phyloP scores from a whole-genome alignment of 2,113 vertebrate genomes.

The Machaerirhynchus nigripectus region DNA sequence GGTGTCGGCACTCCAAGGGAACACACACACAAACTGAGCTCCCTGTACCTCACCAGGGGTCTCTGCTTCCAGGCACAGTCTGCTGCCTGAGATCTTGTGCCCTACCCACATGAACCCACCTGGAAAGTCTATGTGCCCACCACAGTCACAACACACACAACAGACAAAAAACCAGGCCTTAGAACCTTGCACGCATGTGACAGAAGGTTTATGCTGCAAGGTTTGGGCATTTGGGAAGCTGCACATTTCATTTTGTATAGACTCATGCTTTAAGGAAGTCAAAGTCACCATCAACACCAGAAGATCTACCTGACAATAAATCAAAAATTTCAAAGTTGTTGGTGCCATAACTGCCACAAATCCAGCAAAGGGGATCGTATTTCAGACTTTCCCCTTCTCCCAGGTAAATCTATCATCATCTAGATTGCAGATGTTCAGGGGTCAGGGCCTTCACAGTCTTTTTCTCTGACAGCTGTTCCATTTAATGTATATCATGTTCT shows the following conservation, averaged over 20 bases:
- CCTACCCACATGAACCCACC: fast-evolving
- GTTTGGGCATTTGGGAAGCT: background rate
- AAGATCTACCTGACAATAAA: background rate
- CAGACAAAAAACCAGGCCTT: background rate
- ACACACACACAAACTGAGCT: fast-evolving
- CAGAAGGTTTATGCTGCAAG: background rate
- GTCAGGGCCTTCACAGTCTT: background rate
- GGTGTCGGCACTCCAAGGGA: background rate
- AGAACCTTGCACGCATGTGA: fast-evolving
- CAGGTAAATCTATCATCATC: background rate
- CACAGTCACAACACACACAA: fast-evolving
- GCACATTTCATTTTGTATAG: fast-evolving
- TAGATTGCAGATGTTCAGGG: background rate
- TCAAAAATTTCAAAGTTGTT: background rate
- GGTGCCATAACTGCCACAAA: background rate
- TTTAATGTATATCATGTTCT: background rate
- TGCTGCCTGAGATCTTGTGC: background rate
- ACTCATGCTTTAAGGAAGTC: background rate
- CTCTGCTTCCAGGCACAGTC: background rate
- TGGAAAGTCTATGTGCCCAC: background rate
- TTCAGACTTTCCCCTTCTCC: background rate
- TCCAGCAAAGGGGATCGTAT: fast-evolving
- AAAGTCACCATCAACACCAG: background rate
- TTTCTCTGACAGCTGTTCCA: background rate
- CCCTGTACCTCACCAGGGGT: background rate